These are phyloP conservation scores for Eudasyphora cyanicolor DNA, from an alignment of 2,888 invertebrate genomes.

Conservation along the genomic window DNA sequence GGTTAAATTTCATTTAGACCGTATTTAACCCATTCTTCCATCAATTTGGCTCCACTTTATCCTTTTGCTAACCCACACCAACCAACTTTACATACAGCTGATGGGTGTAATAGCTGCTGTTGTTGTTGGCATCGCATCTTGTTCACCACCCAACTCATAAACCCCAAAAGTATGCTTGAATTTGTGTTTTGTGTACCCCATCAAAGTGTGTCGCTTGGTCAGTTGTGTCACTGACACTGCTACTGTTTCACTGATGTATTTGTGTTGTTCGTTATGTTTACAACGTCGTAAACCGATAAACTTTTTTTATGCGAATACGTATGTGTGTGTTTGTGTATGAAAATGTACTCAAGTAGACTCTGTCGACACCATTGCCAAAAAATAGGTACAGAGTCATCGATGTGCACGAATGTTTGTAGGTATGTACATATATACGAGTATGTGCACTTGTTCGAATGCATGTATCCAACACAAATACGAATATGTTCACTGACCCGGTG, in stretches of 20 bases:
- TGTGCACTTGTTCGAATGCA: background rate
- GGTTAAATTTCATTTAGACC: constrained; percentile 37
- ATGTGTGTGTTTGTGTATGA: background rate
- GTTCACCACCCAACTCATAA: background rate
- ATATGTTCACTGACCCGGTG: constrained; percentile 19
- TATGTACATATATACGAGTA: background rate
- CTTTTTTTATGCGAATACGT: background rate
- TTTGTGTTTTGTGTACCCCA: background rate
- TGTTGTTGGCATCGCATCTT: no score
- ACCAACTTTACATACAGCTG: no score
- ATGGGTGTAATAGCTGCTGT: no score
- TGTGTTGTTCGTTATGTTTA: background rate
- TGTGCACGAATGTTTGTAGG: background rate
- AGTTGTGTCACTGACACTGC: background rate
- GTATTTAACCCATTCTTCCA: background rate
- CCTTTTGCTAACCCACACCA: background rate
- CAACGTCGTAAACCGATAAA: background rate
- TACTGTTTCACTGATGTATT: background rate
- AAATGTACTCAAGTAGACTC: background rate
- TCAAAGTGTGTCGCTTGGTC: background rate
- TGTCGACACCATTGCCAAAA: background rate
- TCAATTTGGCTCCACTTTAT: background rate
- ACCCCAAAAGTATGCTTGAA: background rate
- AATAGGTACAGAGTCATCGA: background rate
- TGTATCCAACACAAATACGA: background rate